These are phyloP conservation scores for Vesta saturnalis DNA, from an alignment of 2,888 invertebrate species.

Conservation along the genomic window DNA sequence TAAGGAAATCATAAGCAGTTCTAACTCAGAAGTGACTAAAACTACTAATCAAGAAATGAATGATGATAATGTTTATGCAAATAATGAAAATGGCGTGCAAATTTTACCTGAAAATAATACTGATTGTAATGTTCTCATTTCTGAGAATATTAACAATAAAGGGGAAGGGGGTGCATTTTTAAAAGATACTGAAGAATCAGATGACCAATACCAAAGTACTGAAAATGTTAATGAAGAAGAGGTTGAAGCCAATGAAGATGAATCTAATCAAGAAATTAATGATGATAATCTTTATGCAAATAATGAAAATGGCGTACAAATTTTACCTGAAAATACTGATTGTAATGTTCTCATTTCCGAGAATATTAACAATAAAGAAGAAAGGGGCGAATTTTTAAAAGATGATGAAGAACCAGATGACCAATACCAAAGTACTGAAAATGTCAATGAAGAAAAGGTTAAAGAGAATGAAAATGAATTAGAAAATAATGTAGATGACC, in stretches of 20 bases:
- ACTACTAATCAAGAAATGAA: background rate
- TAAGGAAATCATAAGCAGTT: background rate
- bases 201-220: background rate
- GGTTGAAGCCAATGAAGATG: background rate
- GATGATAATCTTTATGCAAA: background rate
- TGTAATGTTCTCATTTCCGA: background rate
- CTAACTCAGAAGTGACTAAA: too few relatives aligned
- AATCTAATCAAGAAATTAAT: background rate
- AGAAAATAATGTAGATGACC: background rate
- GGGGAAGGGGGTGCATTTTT: too few relatives aligned
- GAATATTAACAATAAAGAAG: background rate
- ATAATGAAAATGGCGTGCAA: background rate
- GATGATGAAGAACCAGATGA: background rate
- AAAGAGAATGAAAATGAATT: background rate
- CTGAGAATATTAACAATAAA: too few relatives aligned
- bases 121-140: background rate
- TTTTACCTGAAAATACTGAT: background rate
- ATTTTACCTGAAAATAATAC: background rate
- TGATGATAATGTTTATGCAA: too few relatives aligned
- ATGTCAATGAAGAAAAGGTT: background rate
- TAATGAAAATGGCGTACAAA: background rate
- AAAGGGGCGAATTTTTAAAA: background rate
- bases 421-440: background rate
- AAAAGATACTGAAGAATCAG: background rate
- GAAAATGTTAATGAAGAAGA: slow-evolving; percentile 8